Conservation (phyloP, 2,797 vertebrate species). For the Podargus strigoides region DNA sequence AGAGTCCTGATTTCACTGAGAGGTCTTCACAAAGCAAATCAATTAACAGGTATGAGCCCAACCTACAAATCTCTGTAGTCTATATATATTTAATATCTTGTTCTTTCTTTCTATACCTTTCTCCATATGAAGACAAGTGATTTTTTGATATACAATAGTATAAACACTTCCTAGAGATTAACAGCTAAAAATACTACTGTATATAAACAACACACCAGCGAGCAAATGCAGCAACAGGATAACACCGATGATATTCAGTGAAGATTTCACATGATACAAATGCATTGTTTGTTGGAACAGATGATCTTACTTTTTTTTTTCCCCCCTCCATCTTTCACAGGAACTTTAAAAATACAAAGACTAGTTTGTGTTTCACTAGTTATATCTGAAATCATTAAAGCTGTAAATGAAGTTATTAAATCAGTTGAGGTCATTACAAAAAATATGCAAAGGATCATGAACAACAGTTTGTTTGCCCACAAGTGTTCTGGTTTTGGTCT, state of each 20-base stretch:
- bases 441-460: background rate
- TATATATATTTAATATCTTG: background rate
- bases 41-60: conserved; percentile 66
- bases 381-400: background rate
- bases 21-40: conserved; percentile 62
- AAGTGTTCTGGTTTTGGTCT: background rate
- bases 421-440: background rate
- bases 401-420: background rate
- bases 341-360: background rate
- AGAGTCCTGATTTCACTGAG: conserved; percentile 68
- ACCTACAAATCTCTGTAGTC: background rate
- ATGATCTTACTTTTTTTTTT: background rate
- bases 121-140: background rate
- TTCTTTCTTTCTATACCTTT: background rate
- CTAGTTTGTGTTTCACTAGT: background rate
- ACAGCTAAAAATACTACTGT: background rate
- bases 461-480: background rate
- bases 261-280: background rate
- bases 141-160: background rate
- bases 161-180: background rate
- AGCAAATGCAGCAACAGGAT: background rate
- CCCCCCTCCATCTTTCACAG: background rate
- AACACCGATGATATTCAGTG: rapidly evolving
- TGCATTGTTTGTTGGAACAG: background rate
- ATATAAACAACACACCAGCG: background rate